Conservation (phyloP, 2,113 vertebrate genomes). For the Oenanthe oenanthe region DNA sequence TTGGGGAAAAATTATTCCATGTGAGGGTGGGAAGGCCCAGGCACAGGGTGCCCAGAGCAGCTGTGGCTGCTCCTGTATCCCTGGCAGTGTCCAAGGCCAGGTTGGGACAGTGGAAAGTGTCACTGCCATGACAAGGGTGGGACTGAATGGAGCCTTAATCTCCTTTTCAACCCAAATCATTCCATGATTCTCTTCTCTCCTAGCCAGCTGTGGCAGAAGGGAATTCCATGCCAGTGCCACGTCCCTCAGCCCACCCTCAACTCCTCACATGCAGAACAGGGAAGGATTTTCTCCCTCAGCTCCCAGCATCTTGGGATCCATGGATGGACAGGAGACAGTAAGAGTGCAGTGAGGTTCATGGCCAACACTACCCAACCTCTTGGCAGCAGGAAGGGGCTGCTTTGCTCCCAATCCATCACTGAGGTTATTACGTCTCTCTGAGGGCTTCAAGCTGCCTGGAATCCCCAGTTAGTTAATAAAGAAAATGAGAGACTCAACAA, state of each 20-base stretch:
- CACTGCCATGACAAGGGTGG: background rate
- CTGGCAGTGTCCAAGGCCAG: background rate
- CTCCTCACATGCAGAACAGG: rapidly evolving
- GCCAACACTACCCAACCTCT: background rate
- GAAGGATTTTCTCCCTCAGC: background rate
- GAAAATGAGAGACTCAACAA: conserved; percentile 75
- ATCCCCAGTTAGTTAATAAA: conserved; percentile 75
- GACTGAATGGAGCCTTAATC: rapidly evolving
- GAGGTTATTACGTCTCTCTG: conserved; percentile 55
- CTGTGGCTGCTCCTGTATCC: background rate
- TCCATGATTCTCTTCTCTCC: background rate
- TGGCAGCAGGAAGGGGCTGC: conserved; percentile 48
- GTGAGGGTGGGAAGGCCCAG: rapidly evolving
- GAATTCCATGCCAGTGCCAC: rapidly evolving
- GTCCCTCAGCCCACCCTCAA: background rate
- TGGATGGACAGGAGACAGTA: rapidly evolving
- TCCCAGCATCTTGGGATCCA: background rate
- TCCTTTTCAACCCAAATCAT: background rate
- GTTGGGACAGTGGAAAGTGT: rapidly evolving
- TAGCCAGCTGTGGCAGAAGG: rapidly evolving
- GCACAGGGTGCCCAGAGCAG: background rate
- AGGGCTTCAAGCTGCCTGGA: conserved; percentile 57
- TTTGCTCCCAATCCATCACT: conserved; percentile 56
- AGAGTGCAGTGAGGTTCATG: background rate
- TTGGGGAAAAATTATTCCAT: background rate